Conservation (phyloP, 37 sponge, comb jelly and placozoan genomes). For the Bolinopsis microptera region DNA sequence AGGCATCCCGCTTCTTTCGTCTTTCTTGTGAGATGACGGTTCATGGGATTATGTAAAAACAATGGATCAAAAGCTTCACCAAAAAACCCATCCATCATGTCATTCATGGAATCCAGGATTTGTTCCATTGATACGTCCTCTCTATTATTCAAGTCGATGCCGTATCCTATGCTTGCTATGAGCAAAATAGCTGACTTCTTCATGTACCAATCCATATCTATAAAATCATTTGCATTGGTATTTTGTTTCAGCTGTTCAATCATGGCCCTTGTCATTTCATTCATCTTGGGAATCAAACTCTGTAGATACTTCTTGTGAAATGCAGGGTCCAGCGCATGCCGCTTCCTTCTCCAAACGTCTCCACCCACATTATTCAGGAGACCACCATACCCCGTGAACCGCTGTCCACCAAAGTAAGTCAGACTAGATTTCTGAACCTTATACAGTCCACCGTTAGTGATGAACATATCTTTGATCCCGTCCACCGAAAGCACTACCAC, state of each 20-base stretch:
- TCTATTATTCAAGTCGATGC: not conserved
- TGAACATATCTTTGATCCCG: slow-evolving; percentile 33
- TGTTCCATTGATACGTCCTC: not conserved
- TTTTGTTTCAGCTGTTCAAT: not conserved
- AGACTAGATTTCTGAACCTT: not conserved
- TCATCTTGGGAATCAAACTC: not conserved
- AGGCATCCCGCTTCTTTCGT: not conserved
- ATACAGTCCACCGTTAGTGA: not conserved
- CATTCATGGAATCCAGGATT: not conserved
- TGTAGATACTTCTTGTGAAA: not conserved
- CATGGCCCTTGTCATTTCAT: not conserved
- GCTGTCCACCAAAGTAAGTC: not conserved
- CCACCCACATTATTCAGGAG: slow-evolving; percentile 14
- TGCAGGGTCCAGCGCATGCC: slow-evolving; percentile 9
- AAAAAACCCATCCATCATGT: not conserved
- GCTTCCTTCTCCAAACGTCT: not conserved
- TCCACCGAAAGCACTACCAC: not conserved
- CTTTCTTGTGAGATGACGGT: not conserved
- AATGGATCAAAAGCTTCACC: not conserved
- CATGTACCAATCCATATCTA: not conserved
- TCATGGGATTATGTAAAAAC: not conserved
- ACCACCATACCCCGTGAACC: slow-evolving; percentile 30
- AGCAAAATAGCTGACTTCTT: not conserved
- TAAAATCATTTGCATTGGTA: not conserved
- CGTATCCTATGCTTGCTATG: not conserved